phyloP scores from a whole-genome alignment of 2,797 vertebrate species.

The Falco novaeseelandiae region DNA sequence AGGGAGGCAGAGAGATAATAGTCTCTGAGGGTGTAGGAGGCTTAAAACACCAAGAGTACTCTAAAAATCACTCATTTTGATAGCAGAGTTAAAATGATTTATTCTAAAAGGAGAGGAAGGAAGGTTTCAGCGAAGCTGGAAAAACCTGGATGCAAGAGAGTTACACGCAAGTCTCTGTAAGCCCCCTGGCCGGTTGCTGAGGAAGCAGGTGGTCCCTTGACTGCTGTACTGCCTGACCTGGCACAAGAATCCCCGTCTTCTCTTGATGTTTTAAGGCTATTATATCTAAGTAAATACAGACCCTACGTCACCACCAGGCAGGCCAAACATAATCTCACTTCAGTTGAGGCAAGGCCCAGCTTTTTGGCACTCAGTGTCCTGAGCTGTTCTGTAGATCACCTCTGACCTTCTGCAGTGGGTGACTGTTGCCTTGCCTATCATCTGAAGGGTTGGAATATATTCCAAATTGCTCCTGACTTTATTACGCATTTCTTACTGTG shows the following conservation, averaged over 20 bases:
- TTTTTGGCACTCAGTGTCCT: neutral
- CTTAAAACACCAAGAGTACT: neutral
- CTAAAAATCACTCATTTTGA: neutral
- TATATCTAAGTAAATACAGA: neutral
- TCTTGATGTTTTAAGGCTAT: neutral
- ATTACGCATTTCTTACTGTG: neutral
- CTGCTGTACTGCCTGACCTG: neutral
- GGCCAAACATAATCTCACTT: neutral
- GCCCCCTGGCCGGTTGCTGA: neutral
- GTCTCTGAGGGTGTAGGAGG: neutral
- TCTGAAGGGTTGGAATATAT: neutral
- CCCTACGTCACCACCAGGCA: neutral
- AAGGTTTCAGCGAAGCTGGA: neutral
- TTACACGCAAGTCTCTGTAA: neutral
- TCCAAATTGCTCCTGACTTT: neutral
- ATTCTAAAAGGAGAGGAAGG: neutral
- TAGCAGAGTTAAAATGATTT: neutral
- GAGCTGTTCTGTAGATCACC: neutral
- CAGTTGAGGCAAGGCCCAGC: neutral
- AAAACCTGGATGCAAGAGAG: neutral
- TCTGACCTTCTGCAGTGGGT: neutral
- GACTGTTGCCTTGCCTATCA: accelerated
- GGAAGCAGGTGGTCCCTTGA: neutral
- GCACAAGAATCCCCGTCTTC: neutral
- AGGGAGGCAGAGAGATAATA: neutral